Evolutionary conservation across 2,888 invertebrate species (phyloP), one percentile per base, ranked within the genome.

Genomic region (Calameuta filiformis): DNA sequence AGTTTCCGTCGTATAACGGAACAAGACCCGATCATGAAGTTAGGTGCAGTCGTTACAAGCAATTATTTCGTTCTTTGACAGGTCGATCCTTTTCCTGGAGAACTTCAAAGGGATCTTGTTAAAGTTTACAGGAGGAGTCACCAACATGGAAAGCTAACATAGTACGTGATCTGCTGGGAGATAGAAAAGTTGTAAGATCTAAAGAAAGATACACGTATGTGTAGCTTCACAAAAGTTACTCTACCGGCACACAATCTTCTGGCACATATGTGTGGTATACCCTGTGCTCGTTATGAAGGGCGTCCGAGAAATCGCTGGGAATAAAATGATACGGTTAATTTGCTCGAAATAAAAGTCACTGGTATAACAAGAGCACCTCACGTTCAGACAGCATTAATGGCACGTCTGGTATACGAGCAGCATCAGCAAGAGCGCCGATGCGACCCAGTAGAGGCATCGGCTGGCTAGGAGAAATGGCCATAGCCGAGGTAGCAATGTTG

Each of bases 1-100:
- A 23, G 23, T 56, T 56, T 9, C 9, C 9, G 23, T 9, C 56
- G 56, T 23, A 56, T 56, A 56, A 9, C 9, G 23, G 9, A 56
- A 56, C 9, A 56, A 56, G 23, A 2, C 2, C 56, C 9, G 9
- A 56, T 56, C 56, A 1, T 23, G 23, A 56, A 56, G 23, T 9
- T 23, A 9, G 23, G 56, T 56, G 56, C 56, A 56, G 23, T 9
- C 12, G 71, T 33, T 35, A 23, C 35, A 23, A n/a, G 79, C 80
- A 84, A 84, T 84, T 83, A 83, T 81, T 83, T 75, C 76, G 75
- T 76, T 75, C 82, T 80, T 81, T 82, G 82, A 81, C 78, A 56
- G 56, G 23, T 56, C 56, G 56, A 2, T 9, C 56, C 56, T 56
- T 56, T 9, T 23, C 56, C 56, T 23, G 23, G 2, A 56, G 23